Percentiles rank a stretch among this genome's conserved stretches.
Conservation (phyloP, 2,888 invertebrate species). For the Troides helena region DNA sequence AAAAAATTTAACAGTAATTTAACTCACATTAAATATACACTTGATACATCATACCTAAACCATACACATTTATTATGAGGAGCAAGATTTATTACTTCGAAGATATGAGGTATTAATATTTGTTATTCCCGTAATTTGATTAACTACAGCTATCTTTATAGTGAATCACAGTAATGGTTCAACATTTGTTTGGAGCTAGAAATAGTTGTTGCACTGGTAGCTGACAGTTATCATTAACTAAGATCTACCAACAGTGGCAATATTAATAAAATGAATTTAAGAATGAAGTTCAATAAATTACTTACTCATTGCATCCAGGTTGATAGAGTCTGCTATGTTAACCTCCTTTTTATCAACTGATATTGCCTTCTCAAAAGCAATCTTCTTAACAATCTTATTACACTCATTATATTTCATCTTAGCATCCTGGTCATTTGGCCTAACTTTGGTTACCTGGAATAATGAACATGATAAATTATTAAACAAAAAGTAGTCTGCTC, state of each 20-base stretch:
- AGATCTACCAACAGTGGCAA: not conserved
- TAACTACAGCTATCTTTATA: no score
- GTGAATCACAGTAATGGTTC: no score
- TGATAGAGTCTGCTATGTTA: conserved; percentile 92
- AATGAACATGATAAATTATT: not conserved
- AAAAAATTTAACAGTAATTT: no score
- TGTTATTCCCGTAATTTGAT: no score
- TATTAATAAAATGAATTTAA: conserved; percentile 25
- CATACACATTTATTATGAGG: no score
- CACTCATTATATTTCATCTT: conserved; percentile 95
- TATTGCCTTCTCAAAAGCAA: conserved; percentile 98
- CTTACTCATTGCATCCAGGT: conserved; percentile 95
- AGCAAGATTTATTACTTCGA: no score
- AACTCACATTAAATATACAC: no score
- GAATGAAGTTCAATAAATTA: conserved; percentile 31
- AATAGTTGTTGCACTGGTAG: no score
- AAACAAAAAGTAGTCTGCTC: not conserved
- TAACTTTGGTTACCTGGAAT: conserved; percentile 90
- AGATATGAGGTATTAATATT: no score
- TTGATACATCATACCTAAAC: no score
- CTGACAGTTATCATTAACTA: no score
- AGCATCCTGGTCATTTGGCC: conserved; percentile 97
- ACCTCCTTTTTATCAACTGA: conserved; percentile 94
- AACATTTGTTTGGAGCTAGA: no score
- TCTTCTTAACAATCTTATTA: conserved; percentile 95